These are phyloP conservation scores for Crenichthys baileyi DNA, from an alignment of 2,797 vertebrate species.

Conservation along the genomic window DNA sequence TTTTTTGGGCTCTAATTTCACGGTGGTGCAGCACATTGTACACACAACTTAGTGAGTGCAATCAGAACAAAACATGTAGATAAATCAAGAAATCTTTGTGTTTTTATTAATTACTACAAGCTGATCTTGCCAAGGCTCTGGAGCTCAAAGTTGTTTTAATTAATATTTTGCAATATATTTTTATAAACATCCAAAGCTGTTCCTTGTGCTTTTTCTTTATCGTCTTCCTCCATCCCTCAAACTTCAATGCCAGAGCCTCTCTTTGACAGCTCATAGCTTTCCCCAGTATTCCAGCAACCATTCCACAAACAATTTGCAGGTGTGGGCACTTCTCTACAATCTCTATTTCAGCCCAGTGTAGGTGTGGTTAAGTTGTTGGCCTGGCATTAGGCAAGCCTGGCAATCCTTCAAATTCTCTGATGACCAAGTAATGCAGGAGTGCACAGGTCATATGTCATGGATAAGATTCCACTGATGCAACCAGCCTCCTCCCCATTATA, in stretches of 20 bases:
- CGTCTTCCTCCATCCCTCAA: neutral
- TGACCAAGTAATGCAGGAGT: neutral
- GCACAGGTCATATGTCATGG: no score
- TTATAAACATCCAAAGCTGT: neutral
- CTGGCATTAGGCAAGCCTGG: neutral
- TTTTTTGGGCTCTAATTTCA: neutral
- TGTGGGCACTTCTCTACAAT: neutral
- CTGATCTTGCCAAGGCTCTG: neutral
- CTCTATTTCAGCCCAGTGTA: neutral
- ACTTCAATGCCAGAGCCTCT: neutral
- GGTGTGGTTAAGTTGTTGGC: neutral
- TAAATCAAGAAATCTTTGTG: neutral
- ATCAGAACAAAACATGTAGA: neutral
- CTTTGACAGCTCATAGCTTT: neutral
- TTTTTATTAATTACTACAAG: neutral
- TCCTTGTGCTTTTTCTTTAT: neutral
- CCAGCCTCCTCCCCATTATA: neutral
- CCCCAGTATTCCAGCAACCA: neutral
- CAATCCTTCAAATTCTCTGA: neutral
- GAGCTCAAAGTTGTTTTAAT: neutral
- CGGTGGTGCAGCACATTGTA: neutral
- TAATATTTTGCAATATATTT: neutral
- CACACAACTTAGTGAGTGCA: neutral
- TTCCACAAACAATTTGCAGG: neutral
- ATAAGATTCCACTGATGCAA: neutral